Conservation (phyloP, 1,140 invertebrate genomes). For the Probaryconus sp. region DNA sequence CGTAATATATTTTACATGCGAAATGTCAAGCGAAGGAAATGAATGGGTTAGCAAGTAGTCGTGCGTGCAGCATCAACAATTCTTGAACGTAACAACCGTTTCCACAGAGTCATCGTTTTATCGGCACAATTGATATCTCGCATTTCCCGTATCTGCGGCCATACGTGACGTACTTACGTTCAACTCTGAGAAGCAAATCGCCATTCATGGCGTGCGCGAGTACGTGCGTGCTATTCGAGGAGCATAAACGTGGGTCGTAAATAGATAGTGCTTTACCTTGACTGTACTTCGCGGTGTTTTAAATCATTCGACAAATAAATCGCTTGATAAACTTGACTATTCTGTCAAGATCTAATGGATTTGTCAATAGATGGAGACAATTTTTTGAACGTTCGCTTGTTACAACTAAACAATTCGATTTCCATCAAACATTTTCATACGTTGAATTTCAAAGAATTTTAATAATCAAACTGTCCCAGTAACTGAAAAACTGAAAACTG, state of each 20-base stretch:
- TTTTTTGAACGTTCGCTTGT: no score
- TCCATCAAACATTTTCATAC: no score
- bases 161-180: slow-evolving; percentile 59
- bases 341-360: not conserved
- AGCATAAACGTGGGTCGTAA: slow-evolving; percentile 61
- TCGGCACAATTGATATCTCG: slow-evolving; percentile 59
- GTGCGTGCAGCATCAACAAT: slow-evolving; percentile 33
- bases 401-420: no score
- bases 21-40: slow-evolving; percentile 9
- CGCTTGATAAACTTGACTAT: slow-evolving; percentile 16
- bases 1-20: slow-evolving; percentile 9
- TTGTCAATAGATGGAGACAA: no score
- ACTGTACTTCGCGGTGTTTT: slow-evolving; percentile 46
- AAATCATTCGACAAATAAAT: slow-evolving; percentile 26
- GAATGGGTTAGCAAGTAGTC: slow-evolving; percentile 26
- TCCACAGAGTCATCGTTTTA: slow-evolving; percentile 47
- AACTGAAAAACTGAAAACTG: no score
- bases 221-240: slow-evolving; percentile 60
- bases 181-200: slow-evolving; percentile 58
- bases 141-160: slow-evolving; percentile 51
- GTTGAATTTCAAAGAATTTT: no score
- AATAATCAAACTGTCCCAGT: no score
- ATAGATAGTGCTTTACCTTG: slow-evolving; percentile 59
- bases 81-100: slow-evolving; percentile 34
- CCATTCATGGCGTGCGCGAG: slow-evolving; percentile 62